Evolutionary conservation across 2,113 vertebrate species (phyloP).

Genomic region (Balaeniceps rex): DNA sequence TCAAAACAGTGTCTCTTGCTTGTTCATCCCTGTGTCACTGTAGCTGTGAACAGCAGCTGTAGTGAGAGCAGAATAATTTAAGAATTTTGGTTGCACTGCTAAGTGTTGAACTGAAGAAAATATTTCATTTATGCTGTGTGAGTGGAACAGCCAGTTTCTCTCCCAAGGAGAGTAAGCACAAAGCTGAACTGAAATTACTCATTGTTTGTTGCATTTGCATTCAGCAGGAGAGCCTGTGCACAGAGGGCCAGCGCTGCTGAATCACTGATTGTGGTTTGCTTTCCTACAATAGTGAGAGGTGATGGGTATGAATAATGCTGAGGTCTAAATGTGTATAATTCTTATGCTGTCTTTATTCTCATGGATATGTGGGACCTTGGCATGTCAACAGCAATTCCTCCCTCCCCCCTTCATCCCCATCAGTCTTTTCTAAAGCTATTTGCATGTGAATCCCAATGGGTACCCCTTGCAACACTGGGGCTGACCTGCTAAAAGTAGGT

Average conservation of each 20-base stretch:
- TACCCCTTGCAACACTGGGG: slow-evolving; percentile 49
- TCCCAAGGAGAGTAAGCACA: background rate
- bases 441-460: slow-evolving; percentile 76
- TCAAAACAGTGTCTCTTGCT: background rate
- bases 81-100: background rate
- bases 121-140: background rate
- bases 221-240: background rate
- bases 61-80: background rate
- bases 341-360: slow-evolving; percentile 4
- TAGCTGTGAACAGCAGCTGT: background rate
- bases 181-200: slow-evolving; percentile 44
- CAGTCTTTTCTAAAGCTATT: slow-evolving; percentile 61
- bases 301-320: slow-evolving; percentile 31
- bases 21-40: background rate
- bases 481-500: slow-evolving; percentile 60
- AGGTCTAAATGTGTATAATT: slow-evolving; percentile 1
- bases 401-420: background rate
- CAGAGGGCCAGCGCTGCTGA: background rate
- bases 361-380: slow-evolving; percentile 54
- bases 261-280: slow-evolving; percentile 4
- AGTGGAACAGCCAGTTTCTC: background rate
- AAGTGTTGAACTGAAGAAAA: background rate
- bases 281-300: background rate
- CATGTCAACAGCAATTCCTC: slow-evolving; percentile 60
- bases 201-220: slow-evolving; percentile 40